phyloP scores from a whole-genome alignment of 2,888 invertebrate genomes.

The Podabrus alpinus region DNA sequence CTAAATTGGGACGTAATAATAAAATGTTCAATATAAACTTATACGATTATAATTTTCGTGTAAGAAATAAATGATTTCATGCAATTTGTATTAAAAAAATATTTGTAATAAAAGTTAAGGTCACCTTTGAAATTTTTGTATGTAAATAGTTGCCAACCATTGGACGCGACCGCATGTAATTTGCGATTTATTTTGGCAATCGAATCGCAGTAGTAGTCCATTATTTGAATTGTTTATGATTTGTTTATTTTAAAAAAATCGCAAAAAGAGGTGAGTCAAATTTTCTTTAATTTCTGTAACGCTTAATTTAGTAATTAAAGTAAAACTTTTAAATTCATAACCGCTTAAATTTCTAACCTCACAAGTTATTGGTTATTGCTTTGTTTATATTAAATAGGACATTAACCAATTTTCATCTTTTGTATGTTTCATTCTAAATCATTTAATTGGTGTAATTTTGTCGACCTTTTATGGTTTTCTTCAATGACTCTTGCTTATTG shows the following conservation, averaged over 20 bases:
- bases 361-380: neutral
- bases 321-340: neutral
- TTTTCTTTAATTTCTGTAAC: neutral
- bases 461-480: neutral
- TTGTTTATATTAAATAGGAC: neutral
- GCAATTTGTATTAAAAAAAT: neutral
- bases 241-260: conserved; percentile 7
- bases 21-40: neutral
- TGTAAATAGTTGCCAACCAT: conserved; percentile 3
- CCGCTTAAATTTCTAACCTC: neutral
- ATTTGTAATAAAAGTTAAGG: neutral
- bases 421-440: neutral
- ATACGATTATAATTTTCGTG: neutral
- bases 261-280: conserved; percentile 8
- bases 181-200: neutral
- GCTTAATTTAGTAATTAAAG: neutral
- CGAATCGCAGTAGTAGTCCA: neutral
- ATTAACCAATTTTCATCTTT: neutral
- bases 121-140: neutral
- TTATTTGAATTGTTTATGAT: conserved; percentile 10
- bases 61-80: neutral
- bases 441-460: neutral
- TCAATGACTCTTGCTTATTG: neutral
- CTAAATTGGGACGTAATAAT: neutral
- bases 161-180: neutral